Percentiles rank a stretch among this genome's conserved stretches.
These are phyloP conservation scores for Phlogophora meticulosa DNA, from an alignment of 2,888 invertebrate genomes.

Conservation along the genomic window DNA sequence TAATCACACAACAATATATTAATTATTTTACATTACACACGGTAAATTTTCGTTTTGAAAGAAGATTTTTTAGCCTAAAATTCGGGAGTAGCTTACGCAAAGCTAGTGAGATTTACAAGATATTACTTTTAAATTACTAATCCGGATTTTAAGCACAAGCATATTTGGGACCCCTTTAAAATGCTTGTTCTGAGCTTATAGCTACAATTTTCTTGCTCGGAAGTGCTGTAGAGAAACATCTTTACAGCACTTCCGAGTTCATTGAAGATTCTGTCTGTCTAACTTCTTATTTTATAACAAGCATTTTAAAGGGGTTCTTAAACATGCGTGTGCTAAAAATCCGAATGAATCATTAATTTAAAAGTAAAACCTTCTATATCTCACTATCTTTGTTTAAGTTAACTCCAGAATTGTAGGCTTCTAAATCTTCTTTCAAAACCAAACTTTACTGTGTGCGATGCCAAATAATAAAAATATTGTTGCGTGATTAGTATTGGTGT, in stretches of 20 bases:
- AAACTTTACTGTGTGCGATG: not conserved
- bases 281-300: no score
- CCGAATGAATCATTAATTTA: not conserved
- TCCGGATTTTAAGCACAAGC: no score
- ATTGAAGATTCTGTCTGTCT: not conserved
- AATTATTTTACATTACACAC: no score
- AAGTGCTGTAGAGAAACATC: constrained; percentile 7
- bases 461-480: constrained; percentile 14
- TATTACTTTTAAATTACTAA: no score
- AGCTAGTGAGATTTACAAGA: no score
- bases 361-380: constrained; percentile 6
- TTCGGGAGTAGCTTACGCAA: no score
- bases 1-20: no score
- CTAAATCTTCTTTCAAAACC: not conserved
- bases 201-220: not conserved
- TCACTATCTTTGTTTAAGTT: not conserved
- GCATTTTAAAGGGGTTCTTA: no score
- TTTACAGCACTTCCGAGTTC: not conserved
- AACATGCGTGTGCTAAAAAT: not conserved
- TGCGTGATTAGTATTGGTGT: constrained; percentile 71
- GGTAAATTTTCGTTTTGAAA: no score
- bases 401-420: constrained; percentile 4
- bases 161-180: constrained; percentile 15
- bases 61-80: no score
- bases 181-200: not conserved